phyloP scores from a whole-genome alignment of 2,888 invertebrate genomes.

The Gymnoscelis rufifasciata region DNA sequence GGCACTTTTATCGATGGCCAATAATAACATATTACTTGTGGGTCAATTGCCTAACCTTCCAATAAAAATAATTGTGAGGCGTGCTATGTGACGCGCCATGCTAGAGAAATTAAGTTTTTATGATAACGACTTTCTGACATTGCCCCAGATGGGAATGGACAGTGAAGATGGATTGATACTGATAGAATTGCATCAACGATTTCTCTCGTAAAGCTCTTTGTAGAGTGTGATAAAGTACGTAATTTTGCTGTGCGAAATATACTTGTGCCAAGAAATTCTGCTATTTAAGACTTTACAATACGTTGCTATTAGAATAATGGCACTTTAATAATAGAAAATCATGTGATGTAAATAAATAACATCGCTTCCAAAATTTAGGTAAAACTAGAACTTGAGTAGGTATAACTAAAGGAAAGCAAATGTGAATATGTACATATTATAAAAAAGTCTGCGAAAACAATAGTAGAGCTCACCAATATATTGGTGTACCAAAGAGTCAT shows the following conservation, averaged over 20 bases:
- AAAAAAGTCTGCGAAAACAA: constrained; percentile 1
- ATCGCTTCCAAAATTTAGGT: too few species aligned
- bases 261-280: background rate
- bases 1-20: constrained; percentile 45
- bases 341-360: too few species aligned
- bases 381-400: too few species aligned
- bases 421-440: background rate
- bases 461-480: constrained; percentile 64
- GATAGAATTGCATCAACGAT: constrained; percentile 12
- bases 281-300: background rate
- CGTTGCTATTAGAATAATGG: too few species aligned
- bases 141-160: constrained; percentile 23
- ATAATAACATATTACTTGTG: constrained; percentile 60
- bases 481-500: constrained; percentile 78
- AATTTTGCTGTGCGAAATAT: background rate
- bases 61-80: constrained; percentile 57
- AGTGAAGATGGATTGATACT: constrained; percentile 22
- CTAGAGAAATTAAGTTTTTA: constrained; percentile 33
- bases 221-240: background rate
- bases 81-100: constrained; percentile 37
- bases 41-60: constrained; percentile 66
- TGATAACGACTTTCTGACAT: constrained; percentile 30
- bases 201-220: constrained; percentile 8
- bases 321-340: too few species aligned
- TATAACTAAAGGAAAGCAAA: too few species aligned